Evolutionary conservation across 2,113 vertebrate species (phyloP), one percentile per base, ranked within the genome.

Genomic region (Sciurus niger): DNA sequence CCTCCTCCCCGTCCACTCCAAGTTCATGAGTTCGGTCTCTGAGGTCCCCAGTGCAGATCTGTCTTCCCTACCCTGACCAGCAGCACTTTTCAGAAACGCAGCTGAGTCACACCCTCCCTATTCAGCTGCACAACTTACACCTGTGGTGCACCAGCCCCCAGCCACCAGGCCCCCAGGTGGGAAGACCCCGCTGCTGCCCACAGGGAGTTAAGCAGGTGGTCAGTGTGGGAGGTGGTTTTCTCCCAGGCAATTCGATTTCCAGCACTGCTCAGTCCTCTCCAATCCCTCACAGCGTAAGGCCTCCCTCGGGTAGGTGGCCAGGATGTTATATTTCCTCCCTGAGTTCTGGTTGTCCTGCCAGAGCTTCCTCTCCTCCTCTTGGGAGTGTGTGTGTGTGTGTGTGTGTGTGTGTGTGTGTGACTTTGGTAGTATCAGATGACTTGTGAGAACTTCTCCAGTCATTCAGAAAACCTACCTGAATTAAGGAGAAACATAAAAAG

Each of bases 291-390:
- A 79, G 65, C 0, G 37, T 2, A 46, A 48, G 68, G 63, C 76
- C 55, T 94, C 53, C 60, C 58, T n/a, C n/a, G n/a, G 17, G 16
- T 32, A 83, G n/a, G 63, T 12, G 18, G 68, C 80, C 76, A 87
- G 94, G 80, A 93, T 96, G 93, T 78, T n/a, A 34, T 53, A 90
- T 63, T 87, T 96, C 95, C 1, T 0, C 40, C n/a, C 73, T 34
- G 77, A 96, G 93, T 87, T 95, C 88, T 85, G 40, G 78, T 77
- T 32, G 2, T 85, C 72, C 89, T 90, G 78, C 95, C 93, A 94
- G 84, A 55, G 51, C 74, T 80, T 95, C 88, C 76, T 92, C 18
- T 92, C 80, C 60, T 93, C 51, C 51, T 80, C 1, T 12, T 74
- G 17, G 14, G 32, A 60, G 55, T 48, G 46, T 48, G 6, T 48